Percentiles rank a stretch among this genome's conserved stretches.
phyloP scores from a whole-genome alignment of 2,888 invertebrate species.

The Eremobia ochroleuca region DNA sequence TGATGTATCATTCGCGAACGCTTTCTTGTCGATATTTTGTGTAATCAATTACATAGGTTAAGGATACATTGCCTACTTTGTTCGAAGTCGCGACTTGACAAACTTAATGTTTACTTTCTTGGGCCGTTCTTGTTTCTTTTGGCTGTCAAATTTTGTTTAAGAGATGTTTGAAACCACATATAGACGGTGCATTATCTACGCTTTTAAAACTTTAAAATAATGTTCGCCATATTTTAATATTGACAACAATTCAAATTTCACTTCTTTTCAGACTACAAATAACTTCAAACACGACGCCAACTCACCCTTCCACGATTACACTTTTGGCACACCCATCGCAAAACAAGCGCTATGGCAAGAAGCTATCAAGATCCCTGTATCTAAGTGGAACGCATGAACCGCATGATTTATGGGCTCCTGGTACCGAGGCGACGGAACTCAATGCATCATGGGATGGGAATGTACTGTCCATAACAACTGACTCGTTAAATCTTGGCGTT shows the following conservation, averaged over 20 bases:
- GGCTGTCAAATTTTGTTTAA: slow-evolving; percentile 5
- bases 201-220: neutral
- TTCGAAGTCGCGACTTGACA: slow-evolving; percentile 41
- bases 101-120: slow-evolving; percentile 44
- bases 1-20: slow-evolving; percentile 88
- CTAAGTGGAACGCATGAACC: slow-evolving; percentile 60
- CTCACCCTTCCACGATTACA: slow-evolving; percentile 37
- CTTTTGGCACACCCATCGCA: slow-evolving; percentile 61
- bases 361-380: slow-evolving; percentile 66
- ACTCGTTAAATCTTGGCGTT: slow-evolving; percentile 59
- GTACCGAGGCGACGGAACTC: slow-evolving; percentile 44
- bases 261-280: slow-evolving; percentile 20
- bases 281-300: slow-evolving; percentile 26
- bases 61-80: slow-evolving; percentile 60
- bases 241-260: neutral
- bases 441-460: slow-evolving; percentile 66
- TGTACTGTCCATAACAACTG: slow-evolving; percentile 66
- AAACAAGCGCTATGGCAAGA: slow-evolving; percentile 59
- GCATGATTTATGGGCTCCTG: slow-evolving; percentile 66
- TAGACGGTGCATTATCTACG: neutral
- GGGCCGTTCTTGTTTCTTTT: slow-evolving; percentile 12
- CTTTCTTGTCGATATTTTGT: slow-evolving; percentile 86
- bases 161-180: neutral
- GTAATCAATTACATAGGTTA: slow-evolving; percentile 88
- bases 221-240: too few species aligned